A percentile compares a stretch with the other conserved stretches of the same genome.
Evolutionary conservation across 2,888 invertebrate genomes (phyloP).

Genomic region (Drosophila pseudotalamancana): DNA sequence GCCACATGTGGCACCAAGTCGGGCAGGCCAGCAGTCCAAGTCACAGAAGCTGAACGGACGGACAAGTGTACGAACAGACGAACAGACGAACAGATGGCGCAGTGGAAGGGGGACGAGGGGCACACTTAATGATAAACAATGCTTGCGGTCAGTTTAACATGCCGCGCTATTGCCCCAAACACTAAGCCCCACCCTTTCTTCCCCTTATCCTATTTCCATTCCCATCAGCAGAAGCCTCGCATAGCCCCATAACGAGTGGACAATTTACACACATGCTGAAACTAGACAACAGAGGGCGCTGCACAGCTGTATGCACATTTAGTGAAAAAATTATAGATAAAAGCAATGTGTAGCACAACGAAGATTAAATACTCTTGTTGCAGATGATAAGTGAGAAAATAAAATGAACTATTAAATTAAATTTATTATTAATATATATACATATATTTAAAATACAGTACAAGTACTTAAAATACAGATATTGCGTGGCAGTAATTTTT

Average conservation of each 20-base stretch:
- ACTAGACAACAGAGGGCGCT: constrained; percentile 52
- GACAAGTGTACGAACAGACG: neutral
- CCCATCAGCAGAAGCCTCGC: neutral
- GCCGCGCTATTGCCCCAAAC: constrained; percentile 74
- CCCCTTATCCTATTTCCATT: no score
- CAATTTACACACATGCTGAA: constrained; percentile 80
- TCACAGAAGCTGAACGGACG: constrained; percentile 6
- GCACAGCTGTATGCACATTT: constrained; percentile 18
- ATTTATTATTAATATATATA: no score
- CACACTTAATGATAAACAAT: constrained; percentile 81
- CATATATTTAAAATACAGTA: no score
- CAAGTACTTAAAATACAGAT: no score
- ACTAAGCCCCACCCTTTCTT: constrained; percentile 15
- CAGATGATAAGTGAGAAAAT: no score
- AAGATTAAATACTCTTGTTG: constrained; percentile 11
- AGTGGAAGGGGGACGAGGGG: constrained; percentile 22
- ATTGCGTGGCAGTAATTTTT: no score
- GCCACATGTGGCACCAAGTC: constrained; percentile 59
- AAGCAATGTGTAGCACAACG: neutral
- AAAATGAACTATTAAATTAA: no score
- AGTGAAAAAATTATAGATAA: constrained; percentile 28
- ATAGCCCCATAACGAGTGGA: constrained; percentile 69
- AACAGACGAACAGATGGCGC: neutral
- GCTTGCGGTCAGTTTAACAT: constrained; percentile 82
- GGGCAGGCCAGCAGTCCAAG: constrained; percentile 24